A percentile compares a stretch with the other conserved stretches of the same genome.
Conservation (phyloP, 2,888 invertebrate genomes). For the Drosophila eohydei region DNA sequence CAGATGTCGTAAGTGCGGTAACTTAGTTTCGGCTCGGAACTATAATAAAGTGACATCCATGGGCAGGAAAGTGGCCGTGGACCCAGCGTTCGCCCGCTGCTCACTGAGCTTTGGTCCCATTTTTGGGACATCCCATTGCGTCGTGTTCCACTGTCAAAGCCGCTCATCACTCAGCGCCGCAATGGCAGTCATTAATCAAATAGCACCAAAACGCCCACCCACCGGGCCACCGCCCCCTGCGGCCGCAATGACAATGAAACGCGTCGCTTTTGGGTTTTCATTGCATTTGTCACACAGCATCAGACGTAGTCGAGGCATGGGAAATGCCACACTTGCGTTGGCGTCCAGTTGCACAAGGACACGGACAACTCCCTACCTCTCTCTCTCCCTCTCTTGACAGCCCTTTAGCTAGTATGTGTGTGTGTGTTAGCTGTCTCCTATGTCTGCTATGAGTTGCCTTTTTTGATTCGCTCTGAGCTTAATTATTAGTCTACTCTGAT, state of each 20-base stretch:
- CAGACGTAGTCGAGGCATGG: slow-evolving; percentile 43
- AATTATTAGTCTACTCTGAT: slow-evolving; percentile 39
- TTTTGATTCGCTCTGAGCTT: slow-evolving; percentile 25
- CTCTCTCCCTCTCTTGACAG: neutral
- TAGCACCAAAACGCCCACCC: slow-evolving; percentile 59
- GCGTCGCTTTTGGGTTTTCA: slow-evolving; percentile 65
- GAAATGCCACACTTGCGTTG: slow-evolving; percentile 40
- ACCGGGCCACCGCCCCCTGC: slow-evolving; percentile 6
- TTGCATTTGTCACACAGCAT: slow-evolving; percentile 72
- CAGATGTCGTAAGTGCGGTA: slow-evolving; percentile 37
- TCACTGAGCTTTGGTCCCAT: neutral
- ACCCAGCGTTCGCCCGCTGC: no score
- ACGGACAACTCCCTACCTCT: slow-evolving; percentile 17
- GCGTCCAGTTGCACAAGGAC: slow-evolving; percentile 24
- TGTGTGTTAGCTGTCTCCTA: neutral
- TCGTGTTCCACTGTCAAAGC: slow-evolving; percentile 51
- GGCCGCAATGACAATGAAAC: slow-evolving; percentile 44
- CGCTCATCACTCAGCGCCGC: slow-evolving; percentile 64
- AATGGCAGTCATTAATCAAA: slow-evolving; percentile 76
- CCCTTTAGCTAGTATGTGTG: neutral
- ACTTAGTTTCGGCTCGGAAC: slow-evolving; percentile 50
- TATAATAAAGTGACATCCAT: slow-evolving; percentile 56
- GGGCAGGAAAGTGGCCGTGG: slow-evolving; percentile 48
- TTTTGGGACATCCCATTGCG: slow-evolving; percentile 17
- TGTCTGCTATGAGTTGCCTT: slow-evolving; percentile 14